Evolutionary conservation across 2,797 vertebrate species (phyloP).

Genomic region (Chelon labrosus): DNA sequence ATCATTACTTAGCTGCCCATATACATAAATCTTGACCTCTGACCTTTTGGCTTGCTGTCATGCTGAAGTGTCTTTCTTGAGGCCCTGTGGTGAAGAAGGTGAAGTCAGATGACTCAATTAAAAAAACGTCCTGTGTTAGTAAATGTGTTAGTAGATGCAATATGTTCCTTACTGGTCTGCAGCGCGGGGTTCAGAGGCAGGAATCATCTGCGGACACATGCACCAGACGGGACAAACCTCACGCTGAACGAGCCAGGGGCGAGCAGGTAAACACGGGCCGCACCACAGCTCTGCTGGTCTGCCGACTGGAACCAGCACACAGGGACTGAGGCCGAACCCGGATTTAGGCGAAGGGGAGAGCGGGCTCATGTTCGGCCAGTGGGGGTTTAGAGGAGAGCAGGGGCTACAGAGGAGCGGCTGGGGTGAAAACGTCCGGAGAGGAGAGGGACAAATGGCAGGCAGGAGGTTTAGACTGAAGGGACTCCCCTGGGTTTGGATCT

Average conservation of each 20-base stretch:
- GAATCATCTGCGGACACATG: accelerated
- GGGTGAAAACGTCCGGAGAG: background rate
- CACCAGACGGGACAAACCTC: background rate
- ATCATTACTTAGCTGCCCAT: background rate
- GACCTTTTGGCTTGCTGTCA: slow-evolving; percentile 19
- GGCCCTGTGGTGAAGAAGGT: slow-evolving; percentile 9
- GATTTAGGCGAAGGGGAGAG: accelerated
- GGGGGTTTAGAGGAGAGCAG: background rate
- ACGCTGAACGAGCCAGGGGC: accelerated
- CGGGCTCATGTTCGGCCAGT: background rate
- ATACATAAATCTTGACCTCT: slow-evolving; percentile 9
- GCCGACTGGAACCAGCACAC: background rate
- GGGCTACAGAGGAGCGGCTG: background rate
- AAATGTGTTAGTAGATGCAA: background rate
- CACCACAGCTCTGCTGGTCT: background rate
- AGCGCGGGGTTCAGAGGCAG: background rate
- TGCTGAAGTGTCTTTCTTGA: background rate
- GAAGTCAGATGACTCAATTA: background rate
- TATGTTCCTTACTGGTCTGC: slow-evolving; percentile 30
- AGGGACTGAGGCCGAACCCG: background rate
- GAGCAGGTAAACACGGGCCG: accelerated
- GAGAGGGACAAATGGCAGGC: background rate
- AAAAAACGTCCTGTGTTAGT: background rate
- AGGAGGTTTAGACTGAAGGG: background rate
- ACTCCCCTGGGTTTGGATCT: background rate